Evolutionary conservation across 2,888 invertebrate genomes (phyloP).

Genomic region (Sylvicola fuscatus): DNA sequence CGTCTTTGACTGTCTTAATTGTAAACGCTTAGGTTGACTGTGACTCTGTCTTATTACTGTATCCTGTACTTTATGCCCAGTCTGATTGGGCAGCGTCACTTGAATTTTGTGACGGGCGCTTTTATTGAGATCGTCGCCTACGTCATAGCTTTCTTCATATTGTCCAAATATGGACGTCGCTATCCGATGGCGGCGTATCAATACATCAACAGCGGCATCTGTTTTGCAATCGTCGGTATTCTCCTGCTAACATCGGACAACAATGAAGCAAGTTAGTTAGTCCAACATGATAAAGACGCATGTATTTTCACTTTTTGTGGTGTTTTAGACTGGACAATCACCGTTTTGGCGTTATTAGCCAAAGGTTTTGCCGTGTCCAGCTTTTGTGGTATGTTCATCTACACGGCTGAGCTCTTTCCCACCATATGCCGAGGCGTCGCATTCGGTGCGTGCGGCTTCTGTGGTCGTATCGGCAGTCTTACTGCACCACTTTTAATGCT

Average conservation of each 20-base stretch:
- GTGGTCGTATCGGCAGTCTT: slow-evolving; percentile 27
- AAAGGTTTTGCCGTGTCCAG: slow-evolving; percentile 25
- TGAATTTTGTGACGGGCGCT: slow-evolving; percentile 27
- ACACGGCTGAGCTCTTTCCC: slow-evolving; percentile 22
- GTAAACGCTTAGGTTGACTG: slow-evolving; percentile 22
- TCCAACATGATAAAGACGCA: no score
- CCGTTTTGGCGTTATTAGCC: slow-evolving; percentile 19
- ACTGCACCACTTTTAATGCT: slow-evolving; percentile 23
- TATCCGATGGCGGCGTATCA: slow-evolving; percentile 24
- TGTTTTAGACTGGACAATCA: slow-evolving; percentile 8
- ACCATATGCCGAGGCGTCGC: slow-evolving; percentile 21
- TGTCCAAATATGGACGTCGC: slow-evolving; percentile 24
- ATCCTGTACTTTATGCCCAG: slow-evolving; percentile 23
- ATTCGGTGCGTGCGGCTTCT: slow-evolving; percentile 27
- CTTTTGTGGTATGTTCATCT: slow-evolving; percentile 25
- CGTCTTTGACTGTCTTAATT: no score
- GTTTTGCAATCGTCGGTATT: slow-evolving; percentile 15
- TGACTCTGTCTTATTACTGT: slow-evolving; percentile 25
- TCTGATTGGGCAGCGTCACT: slow-evolving; percentile 26
- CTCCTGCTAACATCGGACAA: no score
- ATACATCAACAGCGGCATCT: slow-evolving; percentile 20
- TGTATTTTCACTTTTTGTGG: background rate
- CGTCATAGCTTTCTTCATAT: slow-evolving; percentile 17
- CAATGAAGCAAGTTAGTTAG: no score
- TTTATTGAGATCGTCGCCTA: slow-evolving; percentile 27